Conservation (phyloP, 2,113 vertebrate species). For the Cinclus mexicanus region DNA sequence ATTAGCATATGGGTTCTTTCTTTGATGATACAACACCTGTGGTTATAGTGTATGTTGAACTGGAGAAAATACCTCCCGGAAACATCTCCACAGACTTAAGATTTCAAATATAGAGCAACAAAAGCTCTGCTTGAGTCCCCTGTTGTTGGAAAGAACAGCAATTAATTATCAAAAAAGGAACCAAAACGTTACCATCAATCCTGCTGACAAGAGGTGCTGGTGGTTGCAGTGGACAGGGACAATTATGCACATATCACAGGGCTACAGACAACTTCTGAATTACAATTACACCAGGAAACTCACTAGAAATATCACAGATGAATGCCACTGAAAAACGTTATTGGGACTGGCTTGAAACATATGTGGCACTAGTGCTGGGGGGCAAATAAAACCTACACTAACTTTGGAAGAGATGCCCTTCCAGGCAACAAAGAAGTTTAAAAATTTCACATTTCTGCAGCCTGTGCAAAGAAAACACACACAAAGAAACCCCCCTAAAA, state of each 20-base stretch:
- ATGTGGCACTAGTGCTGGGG: background rate
- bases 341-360: conserved; percentile 44
- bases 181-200: conserved; percentile 54
- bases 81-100: conserved; percentile 42
- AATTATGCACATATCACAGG: conserved; percentile 62
- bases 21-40: conserved; percentile 68
- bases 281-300: conserved; percentile 53
- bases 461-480: background rate
- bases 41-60: conserved; percentile 50
- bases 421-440: background rate
- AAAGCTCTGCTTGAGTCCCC: conserved; percentile 37
- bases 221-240: conserved; percentile 46
- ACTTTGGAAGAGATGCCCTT: background rate
- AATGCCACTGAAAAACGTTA: conserved; percentile 31
- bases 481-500: background rate
- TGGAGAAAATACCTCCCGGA: conserved; percentile 17
- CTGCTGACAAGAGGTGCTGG: conserved; percentile 53
- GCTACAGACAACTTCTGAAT: conserved; percentile 57
- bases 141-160: conserved; percentile 51
- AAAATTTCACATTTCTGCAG: background rate
- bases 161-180: conserved; percentile 69
- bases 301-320: conserved; percentile 33
- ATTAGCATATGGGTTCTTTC: conserved; percentile 57
- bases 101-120: conserved; percentile 58
- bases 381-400: conserved; percentile 8